Percentiles rank a stretch among this genome's conserved stretches.
Evolutionary conservation across 2,888 invertebrate genomes (phyloP).

Genomic region (Alloplasta piceator): DNA sequence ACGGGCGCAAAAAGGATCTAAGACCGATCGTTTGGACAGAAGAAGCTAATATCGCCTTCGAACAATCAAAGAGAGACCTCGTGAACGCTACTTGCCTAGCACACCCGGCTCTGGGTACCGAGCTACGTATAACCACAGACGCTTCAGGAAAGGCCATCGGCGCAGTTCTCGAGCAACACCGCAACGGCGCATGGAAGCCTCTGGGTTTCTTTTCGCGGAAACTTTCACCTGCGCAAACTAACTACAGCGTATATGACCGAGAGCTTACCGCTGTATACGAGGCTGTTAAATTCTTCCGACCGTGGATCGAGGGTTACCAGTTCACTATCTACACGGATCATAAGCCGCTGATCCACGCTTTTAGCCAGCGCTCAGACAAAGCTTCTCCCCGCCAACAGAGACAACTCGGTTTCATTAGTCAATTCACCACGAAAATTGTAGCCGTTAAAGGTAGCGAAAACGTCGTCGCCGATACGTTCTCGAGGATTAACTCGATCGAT

Average conservation of each 20-base stretch:
- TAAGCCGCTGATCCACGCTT: constrained; percentile 37
- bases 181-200: background rate
- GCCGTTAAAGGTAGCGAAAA: constrained; percentile 61
- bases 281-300: background rate
- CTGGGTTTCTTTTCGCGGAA: background rate
- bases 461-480: constrained; percentile 69
- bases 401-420: constrained; percentile 16
- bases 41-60: background rate
- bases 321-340: constrained; percentile 41
- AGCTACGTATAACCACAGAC: background rate
- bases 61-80: background rate
- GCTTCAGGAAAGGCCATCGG: background rate
- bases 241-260: background rate
- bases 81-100: background rate
- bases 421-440: constrained; percentile 21
- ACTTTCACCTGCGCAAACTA: background rate
- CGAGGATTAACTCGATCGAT: constrained; percentile 59
- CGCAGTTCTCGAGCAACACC: background rate
- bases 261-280: background rate
- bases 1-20: background rate
- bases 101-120: background rate
- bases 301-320: constrained; percentile 16
- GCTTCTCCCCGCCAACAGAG: constrained; percentile 16
- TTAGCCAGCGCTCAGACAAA: constrained; percentile 30
- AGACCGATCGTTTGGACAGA: background rate